Percentiles rank a stretch among this genome's conserved stretches.
These are phyloP conservation scores for Tenebrio molitor DNA, from an alignment of 1,140 invertebrate genomes.

Conservation along the genomic window DNA sequence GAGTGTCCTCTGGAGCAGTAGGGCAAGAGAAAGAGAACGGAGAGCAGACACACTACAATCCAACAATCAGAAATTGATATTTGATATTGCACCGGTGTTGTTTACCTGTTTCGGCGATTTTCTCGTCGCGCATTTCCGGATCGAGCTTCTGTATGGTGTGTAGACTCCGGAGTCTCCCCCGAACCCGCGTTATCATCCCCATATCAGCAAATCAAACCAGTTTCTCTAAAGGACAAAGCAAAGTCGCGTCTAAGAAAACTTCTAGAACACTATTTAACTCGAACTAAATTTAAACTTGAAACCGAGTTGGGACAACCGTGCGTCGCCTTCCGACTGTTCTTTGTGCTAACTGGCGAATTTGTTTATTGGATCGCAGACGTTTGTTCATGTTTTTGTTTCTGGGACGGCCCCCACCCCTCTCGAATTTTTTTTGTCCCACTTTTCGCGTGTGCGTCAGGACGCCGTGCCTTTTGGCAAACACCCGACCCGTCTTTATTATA, in stretches of 20 bases:
- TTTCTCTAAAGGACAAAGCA: neutral
- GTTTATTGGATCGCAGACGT: constrained; percentile 35
- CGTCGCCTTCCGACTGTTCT: constrained; percentile 37
- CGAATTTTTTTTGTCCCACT: constrained; percentile 30
- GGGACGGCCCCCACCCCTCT: constrained; percentile 27
- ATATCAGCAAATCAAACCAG: constrained; percentile 61
- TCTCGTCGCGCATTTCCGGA: constrained; percentile 72
- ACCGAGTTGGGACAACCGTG: constrained; percentile 2
- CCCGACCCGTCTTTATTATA: constrained; percentile 26
- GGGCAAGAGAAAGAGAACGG: constrained; percentile 73
- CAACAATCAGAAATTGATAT: constrained; percentile 10
- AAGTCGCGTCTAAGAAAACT: constrained; percentile 14
- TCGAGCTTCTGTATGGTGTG: constrained; percentile 74
- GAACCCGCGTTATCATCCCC: constrained; percentile 78
- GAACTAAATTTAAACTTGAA: constrained; percentile 13
- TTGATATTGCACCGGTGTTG: neutral
- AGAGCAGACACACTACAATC: constrained; percentile 74
- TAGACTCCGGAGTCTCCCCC: constrained; percentile 72
- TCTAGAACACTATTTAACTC: constrained; percentile 29
- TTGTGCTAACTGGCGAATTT: constrained; percentile 39
- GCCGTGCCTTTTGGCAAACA: constrained; percentile 24
- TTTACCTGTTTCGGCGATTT: constrained; percentile 75
- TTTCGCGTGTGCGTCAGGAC: constrained; percentile 38
- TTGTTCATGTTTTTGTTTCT: constrained; percentile 41
- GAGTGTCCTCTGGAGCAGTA: constrained; percentile 72